Conservation (phyloP, 35 echinoderm and acorn worm species). For the Apostichopus japonicus region DNA sequence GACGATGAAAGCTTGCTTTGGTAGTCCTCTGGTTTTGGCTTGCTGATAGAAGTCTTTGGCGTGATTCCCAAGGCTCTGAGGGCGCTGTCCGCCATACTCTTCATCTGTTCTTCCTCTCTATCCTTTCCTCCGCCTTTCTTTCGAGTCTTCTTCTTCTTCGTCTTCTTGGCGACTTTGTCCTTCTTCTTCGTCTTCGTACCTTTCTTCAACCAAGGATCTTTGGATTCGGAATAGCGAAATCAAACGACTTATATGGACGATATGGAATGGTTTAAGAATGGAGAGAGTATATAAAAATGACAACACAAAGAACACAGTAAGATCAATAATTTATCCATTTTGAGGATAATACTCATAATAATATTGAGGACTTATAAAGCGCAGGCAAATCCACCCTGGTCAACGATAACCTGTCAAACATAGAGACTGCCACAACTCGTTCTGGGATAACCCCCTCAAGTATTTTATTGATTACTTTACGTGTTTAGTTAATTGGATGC, state of each 20-base stretch:
- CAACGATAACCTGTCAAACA: no score
- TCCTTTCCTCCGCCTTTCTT: neutral
- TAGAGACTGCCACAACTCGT: no score
- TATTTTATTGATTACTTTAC: no score
- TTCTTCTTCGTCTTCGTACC: slow-evolving; percentile 64
- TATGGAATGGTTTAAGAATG: no score
- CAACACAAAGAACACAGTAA: neutral
- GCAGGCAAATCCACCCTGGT: no score
- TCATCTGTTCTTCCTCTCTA: slow-evolving; percentile 48
- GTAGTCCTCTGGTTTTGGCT: neutral
- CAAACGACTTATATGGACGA: no score
- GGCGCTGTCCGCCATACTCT: slow-evolving; percentile 65
- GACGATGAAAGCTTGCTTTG: slow-evolving; percentile 60
- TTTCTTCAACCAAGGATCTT: slow-evolving; percentile 89
- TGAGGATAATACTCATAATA: no score
- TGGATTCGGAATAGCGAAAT: neutral
- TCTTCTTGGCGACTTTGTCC: slow-evolving; percentile 48
- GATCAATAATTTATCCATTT: no score
- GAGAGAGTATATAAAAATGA: neutral
- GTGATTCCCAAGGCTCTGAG: slow-evolving; percentile 69
- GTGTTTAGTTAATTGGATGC: no score
- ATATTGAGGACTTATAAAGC: no score
- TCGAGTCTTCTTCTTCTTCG: slow-evolving; percentile 66
- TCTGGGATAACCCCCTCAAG: no score
- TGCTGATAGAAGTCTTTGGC: slow-evolving; percentile 42